phyloP scores from a whole-genome alignment of 2,888 invertebrate species.

The Hofmannophila pseudospretella region DNA sequence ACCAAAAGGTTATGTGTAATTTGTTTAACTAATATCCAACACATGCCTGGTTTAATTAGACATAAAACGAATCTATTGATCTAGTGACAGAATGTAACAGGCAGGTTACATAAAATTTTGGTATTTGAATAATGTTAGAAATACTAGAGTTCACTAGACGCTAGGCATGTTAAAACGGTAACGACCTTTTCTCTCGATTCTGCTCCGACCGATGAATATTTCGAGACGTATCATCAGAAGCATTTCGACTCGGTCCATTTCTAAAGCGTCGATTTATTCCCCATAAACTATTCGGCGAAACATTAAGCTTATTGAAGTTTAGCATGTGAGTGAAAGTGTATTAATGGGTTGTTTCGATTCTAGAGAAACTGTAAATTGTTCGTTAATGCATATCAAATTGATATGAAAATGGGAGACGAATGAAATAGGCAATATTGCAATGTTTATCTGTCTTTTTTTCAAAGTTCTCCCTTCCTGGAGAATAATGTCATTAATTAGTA shows the following conservation, averaged over 20 bases:
- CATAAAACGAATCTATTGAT: too few relatives aligned
- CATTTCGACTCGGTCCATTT: slow-evolving; percentile 36
- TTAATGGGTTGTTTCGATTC: slow-evolving; percentile 5
- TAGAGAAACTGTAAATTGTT: not conserved
- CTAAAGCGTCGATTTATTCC: slow-evolving; percentile 31
- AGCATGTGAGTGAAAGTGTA: slow-evolving; percentile 38
- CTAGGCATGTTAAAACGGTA: slow-evolving; percentile 9
- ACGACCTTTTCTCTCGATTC: not conserved
- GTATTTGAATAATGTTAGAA: too few relatives aligned
- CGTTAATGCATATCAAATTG: not conserved
- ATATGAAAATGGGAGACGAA: slow-evolving; percentile 1
- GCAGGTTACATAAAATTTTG: too few relatives aligned
- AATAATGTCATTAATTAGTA: too few relatives aligned
- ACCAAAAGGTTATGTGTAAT: too few relatives aligned
- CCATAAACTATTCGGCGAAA: slow-evolving; percentile 29
- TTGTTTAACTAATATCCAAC: too few relatives aligned
- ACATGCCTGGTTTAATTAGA: too few relatives aligned
- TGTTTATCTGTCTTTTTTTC: too few relatives aligned
- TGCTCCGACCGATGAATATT: slow-evolving; percentile 2
- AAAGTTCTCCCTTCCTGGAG: too few relatives aligned
- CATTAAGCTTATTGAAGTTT: slow-evolving; percentile 34
- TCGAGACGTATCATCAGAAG: slow-evolving; percentile 14
- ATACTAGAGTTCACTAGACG: slow-evolving; percentile 6
- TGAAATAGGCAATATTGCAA: not conserved
- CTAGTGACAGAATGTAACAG: too few relatives aligned